Evolutionary conservation across 2,797 vertebrate species (phyloP).

Genomic region (Heliangelus exortis): DNA sequence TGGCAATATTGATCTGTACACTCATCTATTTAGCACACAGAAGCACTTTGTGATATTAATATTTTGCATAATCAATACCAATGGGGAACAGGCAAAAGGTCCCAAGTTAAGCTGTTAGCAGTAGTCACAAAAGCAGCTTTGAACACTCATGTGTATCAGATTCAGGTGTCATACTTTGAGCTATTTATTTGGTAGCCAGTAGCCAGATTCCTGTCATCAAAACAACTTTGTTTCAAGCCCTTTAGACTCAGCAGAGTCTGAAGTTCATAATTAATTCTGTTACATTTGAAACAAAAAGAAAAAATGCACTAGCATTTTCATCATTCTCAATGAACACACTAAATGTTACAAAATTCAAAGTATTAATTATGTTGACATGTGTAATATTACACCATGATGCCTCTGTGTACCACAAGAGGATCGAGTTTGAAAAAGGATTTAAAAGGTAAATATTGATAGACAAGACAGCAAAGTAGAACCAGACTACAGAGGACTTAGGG

Average conservation of each 20-base stretch:
- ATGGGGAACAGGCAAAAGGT: neutral
- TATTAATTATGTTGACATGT: neutral
- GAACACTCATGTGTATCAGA: neutral
- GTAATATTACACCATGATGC: rapidly evolving
- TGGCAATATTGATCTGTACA: too few species aligned
- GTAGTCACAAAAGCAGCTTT: neutral
- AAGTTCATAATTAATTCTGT: neutral
- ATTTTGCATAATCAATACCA: neutral
- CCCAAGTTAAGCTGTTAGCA: rapidly evolving
- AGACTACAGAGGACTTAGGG: neutral
- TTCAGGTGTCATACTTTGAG: neutral
- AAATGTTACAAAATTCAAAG: neutral
- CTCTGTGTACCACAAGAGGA: neutral
- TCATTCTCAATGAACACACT: neutral
- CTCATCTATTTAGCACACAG: neutral
- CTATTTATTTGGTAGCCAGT: neutral
- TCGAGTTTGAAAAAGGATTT: neutral
- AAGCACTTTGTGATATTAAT: neutral
- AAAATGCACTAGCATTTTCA: neutral
- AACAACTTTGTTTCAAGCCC: neutral
- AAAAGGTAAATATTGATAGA: neutral
- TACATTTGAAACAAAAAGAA: neutral
- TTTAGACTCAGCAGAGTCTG: neutral
- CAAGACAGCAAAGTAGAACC: neutral
- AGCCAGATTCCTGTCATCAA: neutral